Evolutionary conservation across 2,888 invertebrate species (phyloP).

Genomic region (Drosophila subquinaria): DNA sequence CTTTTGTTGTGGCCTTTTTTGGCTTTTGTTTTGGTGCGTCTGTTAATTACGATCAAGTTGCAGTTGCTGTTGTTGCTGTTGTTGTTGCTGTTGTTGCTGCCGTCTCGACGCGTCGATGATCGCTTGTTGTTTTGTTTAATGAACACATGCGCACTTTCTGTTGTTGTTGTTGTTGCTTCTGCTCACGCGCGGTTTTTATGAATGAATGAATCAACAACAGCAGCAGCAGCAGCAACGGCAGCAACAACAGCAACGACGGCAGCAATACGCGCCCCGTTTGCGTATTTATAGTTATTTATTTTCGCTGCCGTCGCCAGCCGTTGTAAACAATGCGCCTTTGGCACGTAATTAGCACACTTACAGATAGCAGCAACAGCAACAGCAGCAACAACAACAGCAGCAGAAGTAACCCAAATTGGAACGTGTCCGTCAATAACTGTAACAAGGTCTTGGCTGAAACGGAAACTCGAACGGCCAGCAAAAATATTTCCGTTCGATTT

Average conservation of each 20-base stretch:
- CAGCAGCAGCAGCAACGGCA: constrained; percentile 20
- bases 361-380: constrained; percentile 43
- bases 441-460: constrained; percentile 71
- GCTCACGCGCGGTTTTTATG: constrained; percentile 69
- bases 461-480: constrained; percentile 50
- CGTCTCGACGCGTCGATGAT: constrained; percentile 12
- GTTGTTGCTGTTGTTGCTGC: constrained; percentile 7
- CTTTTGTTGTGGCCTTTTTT: constrained; percentile 59
- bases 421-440: constrained; percentile 79
- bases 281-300: constrained; percentile 72
- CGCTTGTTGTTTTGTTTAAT: constrained; percentile 59
- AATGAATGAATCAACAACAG: constrained; percentile 63
- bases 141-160: constrained; percentile 54
- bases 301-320: constrained; percentile 63
- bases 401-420: constrained; percentile 59
- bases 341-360: constrained; percentile 80
- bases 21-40: constrained; percentile 27
- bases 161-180: constrained; percentile 44
- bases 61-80: constrained; percentile 31
- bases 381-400: constrained; percentile 17
- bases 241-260: constrained; percentile 28
- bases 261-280: constrained; percentile 49
- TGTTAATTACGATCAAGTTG: constrained; percentile 71
- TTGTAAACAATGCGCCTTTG: constrained; percentile 77
- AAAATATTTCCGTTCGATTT: constrained; percentile 59